Conservation (phyloP, 2,888 invertebrate genomes). For the Pyrochroa serraticornis region DNA sequence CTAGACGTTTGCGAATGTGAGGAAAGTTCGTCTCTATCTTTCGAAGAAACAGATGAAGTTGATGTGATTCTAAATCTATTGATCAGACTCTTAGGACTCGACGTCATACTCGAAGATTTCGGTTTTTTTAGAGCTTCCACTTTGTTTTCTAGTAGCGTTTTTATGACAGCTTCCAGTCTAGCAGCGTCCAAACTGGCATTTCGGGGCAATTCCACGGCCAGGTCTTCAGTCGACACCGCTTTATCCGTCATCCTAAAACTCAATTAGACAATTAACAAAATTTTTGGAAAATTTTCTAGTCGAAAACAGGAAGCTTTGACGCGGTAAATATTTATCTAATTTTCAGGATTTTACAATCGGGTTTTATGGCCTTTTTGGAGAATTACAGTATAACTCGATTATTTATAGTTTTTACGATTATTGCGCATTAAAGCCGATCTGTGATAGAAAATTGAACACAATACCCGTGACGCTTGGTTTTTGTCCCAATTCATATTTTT, state of each 20-base stretch:
- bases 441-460: no score
- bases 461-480: no score
- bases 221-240: conserved; percentile 73
- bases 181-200: conserved; percentile 61
- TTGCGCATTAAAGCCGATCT: no score
- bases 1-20: background rate
- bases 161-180: conserved; percentile 71
- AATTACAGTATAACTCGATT: no score
- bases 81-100: conserved; percentile 55
- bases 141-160: conserved; percentile 75
- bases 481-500: no score
- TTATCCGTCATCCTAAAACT: conserved; percentile 62
- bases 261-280: no score
- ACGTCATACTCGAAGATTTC: conserved; percentile 49
- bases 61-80: conserved; percentile 46
- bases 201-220: conserved; percentile 40
- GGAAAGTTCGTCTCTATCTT: conserved; percentile 20
- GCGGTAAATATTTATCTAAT: no score
- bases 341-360: no score
- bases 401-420: no score
- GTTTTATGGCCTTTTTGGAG: no score
- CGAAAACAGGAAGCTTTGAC: no score
- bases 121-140: conserved; percentile 67
- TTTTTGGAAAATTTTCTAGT: no score
- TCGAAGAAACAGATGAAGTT: conserved; percentile 31